Base-by-base conservation (phyloP, 2,888 invertebrate genomes). In the Morpho deidamia region DNA sequence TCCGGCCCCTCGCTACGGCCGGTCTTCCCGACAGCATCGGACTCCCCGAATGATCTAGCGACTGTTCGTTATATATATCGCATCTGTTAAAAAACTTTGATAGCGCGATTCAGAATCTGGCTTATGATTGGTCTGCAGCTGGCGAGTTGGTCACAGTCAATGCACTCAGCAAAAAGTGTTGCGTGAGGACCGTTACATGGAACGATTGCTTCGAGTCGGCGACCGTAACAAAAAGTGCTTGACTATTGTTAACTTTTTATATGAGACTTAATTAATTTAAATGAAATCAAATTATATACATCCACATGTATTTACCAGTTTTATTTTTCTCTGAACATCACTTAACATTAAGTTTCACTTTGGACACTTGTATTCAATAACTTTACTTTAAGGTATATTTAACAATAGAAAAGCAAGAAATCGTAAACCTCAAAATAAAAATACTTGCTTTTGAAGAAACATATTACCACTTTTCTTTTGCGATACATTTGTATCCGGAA, bases 1-100 rank as follows among this genome's bases (percentile, higher is more conserved):
- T 84, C 87, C 88, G 87, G 87, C 87, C 83, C 87, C 87, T 78
- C 88, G 87, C 86, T 76, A 77, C 47, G 76, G 86, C 87, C 88
- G 85, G 88, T 86, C 88, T 88, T 80, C 53, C 45, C 87, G 76
- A 69, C 86, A 80, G 64, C 88, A 89, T 79, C 87, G 88, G 88
- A 89, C 88, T 85, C 83, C 88, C 88, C 88, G 59, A 51, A 8
- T 3, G 2, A 3, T 9, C 0, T 11, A 0, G 1, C 4, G 9
- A 39, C 46, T 12, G 38, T 23, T 7, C 58, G 41, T 38, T 46
- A 68, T 79, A 73, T 78, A 83, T 72, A 64, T 68, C 58, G 45
- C 50, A 7, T 7, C 37, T 7, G 7, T 40, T 9, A 56, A 61
- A 76, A 80, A 79, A 81, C 67, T 71, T 75, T 60, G 39, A 66